Base-by-base conservation (phyloP, 2,113 vertebrate species). In the Pelusios castaneus region DNA sequence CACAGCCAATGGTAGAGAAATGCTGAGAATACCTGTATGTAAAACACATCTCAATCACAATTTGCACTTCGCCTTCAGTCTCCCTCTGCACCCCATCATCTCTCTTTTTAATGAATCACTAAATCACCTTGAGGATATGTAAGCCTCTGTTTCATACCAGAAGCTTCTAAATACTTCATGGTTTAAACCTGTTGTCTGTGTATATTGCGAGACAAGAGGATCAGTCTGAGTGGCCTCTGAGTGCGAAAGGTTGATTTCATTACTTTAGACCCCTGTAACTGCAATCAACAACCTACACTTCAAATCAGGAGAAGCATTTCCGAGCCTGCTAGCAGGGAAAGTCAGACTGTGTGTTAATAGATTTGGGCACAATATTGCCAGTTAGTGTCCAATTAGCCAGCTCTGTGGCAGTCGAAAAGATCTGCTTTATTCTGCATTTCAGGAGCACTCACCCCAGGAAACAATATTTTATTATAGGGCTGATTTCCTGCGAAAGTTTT, bases 311-410 rank as follows among this genome's bases (percentile, higher is more conserved):
- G 93, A 97, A 93, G 85, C 92, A 96, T 87, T 95, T 76, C 10
- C 24, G 82, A 85, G 56, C 85, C 80, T 25, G 38, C 80, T 63
- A 88, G 41, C 25, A 84, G 84, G 81, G 89, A 82, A 0, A 51
- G 49, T 95, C 75, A 96, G 89, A 82, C 47, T 77, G 88, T 89
- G 75, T 84, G 85, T 91, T 90, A 94, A 89, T 45, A 94, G 85
- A 97, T 88, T 92, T 91, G 88, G 92, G 88, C 49, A 93, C 97
- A 97, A 97, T 96, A 89, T 63, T 95, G 92, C 95, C 96, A 96
- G 91, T 96, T 97, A 97, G 43, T 75, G 47, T 60, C 87, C 95
- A 97, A 97, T 98, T 96, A 97, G 95, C 95, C 96, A 96, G 84
- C 86, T 92, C 85, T 89, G 63, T 89, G 84, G 85, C 80, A 91